Evolutionary conservation across 2,888 invertebrate genomes (phyloP).

Genomic region (Mythimna loreyi): DNA sequence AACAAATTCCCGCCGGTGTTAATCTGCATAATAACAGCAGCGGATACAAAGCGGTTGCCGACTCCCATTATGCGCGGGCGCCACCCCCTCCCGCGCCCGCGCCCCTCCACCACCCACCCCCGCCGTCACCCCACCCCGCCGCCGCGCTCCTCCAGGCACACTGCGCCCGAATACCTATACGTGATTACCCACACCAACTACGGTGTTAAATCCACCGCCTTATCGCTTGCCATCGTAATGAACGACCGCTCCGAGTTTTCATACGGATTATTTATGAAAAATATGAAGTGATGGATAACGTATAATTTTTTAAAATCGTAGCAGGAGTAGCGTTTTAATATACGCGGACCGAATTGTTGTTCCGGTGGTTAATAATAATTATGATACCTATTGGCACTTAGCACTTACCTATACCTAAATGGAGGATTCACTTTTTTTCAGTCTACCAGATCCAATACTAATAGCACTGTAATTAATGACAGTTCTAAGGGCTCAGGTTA

Average conservation of each 20-base stretch:
- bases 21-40: slow-evolving; percentile 91
- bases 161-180: slow-evolving; percentile 66
- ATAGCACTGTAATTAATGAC: not conserved
- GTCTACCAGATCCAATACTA: not conserved
- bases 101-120: slow-evolving; percentile 77
- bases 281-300: slow-evolving; percentile 61
- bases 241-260: slow-evolving; percentile 71
- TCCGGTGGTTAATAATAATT: slow-evolving; percentile 41
- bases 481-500: not conserved
- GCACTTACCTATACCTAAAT: slow-evolving; percentile 20
- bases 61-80: slow-evolving; percentile 88
- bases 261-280: slow-evolving; percentile 70
- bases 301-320: slow-evolving; percentile 60
- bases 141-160: slow-evolving; percentile 62
- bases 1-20: slow-evolving; percentile 91
- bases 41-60: slow-evolving; percentile 88
- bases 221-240: slow-evolving; percentile 80
- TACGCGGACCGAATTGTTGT: slow-evolving; percentile 28
- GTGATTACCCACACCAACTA: slow-evolving; percentile 68
- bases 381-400: slow-evolving; percentile 15
- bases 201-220: slow-evolving; percentile 76
- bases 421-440: slow-evolving; percentile 3
- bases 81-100: slow-evolving; percentile 82
- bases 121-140: slow-evolving; percentile 79
- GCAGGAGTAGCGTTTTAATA: slow-evolving; percentile 42